These are phyloP conservation scores for Cyclina sinensis DNA, from an alignment of 1,140 invertebrate genomes.

Conservation along the genomic window DNA sequence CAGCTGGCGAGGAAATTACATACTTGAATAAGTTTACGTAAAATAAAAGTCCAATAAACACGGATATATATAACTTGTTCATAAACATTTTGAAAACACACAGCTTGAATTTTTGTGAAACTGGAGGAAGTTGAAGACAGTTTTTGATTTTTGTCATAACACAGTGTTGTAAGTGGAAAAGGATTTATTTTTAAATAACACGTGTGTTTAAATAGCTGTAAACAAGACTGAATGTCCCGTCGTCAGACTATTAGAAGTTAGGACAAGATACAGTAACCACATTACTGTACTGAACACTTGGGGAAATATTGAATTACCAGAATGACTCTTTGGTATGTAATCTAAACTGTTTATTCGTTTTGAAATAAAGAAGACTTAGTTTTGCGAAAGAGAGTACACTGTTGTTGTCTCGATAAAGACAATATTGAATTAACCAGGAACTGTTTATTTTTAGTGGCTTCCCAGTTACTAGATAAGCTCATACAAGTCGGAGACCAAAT, in stretches of 20 bases:
- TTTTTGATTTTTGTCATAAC: background rate
- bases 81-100: too few species aligned
- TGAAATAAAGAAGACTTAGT: background rate
- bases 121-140: background rate
- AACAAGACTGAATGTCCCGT: background rate
- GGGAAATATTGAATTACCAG: background rate
- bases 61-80: constrained; percentile 3
- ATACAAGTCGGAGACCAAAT: background rate
- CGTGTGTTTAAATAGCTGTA: background rate
- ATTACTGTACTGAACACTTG: background rate
- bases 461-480: background rate
- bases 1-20: constrained; percentile 27
- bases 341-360: too few species aligned
- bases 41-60: constrained; percentile 11
- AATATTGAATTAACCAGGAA: constrained; percentile 24
- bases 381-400: background rate
- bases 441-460: background rate
- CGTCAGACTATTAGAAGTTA: background rate
- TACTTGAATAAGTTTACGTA: constrained; percentile 11
- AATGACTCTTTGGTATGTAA: background rate
- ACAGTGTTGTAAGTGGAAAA: background rate
- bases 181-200: background rate
- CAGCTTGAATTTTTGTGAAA: background rate
- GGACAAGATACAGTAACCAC: background rate
- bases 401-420: background rate